Evolutionary conservation across 2,888 invertebrate species (phyloP), one percentile per base, ranked within the genome.

Genomic region (Teleogryllus oceanicus): DNA sequence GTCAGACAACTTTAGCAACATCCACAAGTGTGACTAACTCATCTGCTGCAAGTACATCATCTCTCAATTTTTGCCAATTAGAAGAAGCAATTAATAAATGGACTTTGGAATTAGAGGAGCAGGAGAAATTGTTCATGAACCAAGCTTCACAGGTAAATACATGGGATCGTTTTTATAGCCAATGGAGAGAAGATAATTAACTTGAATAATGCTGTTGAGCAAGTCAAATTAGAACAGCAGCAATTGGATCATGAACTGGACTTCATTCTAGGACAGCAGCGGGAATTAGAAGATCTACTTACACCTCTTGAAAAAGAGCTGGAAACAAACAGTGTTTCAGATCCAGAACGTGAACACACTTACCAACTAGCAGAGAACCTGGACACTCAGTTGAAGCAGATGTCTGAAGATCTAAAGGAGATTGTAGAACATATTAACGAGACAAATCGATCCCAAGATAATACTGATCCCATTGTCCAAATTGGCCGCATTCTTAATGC

Each of bases 61-160:
- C 83, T 49, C 87, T 97, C 85, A 94, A 92, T 11, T 97, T 96
- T 86, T 91, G 92, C 2, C 96, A 97, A 85, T 87, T 97, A 4
- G 97, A 97, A 86, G 97, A 97, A 85, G 90, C 92, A 74, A 95
- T 98, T 81, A 97, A 97, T 87, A 96, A 98, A 87, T 98, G 97
- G 97, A 96, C 94, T 0, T 86, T 94, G 1, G 97, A 97, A 84
- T 87, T 98, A 74, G 96, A 97, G 83, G 96, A 97, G 83, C 97
- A 97, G 85, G 97, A 98, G 86, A 94, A 94, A 86, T 91, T 94
- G 0, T 98, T 98, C 86, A 92, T 96, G 81, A 95, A 96, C 86
- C 98, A 98, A 87, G 98, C 98, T 0, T 95, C 96, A 8, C 96
- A 97, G 87, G 92, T 98, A 80, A 98, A 98, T 87, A 95, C 96